These are phyloP conservation scores for Lordiphosa collinella DNA, from an alignment of 1,140 invertebrate genomes.

Conservation along the genomic window DNA sequence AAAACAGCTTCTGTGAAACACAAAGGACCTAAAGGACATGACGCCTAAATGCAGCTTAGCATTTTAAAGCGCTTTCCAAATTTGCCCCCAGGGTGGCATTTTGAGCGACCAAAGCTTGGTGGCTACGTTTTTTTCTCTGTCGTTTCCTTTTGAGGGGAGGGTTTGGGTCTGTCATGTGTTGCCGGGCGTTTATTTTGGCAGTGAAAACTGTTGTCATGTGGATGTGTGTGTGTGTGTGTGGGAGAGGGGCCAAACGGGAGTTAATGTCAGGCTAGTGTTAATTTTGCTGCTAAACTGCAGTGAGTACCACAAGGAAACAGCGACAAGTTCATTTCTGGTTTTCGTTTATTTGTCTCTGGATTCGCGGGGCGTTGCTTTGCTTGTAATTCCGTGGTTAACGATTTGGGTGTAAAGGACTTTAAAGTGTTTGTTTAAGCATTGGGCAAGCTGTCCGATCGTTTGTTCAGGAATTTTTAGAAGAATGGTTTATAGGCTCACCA, in stretches of 20 bases:
- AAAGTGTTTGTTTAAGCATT: no score
- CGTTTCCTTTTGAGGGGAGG: background rate
- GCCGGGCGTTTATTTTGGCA: conserved; percentile 56
- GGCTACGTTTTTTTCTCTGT: conserved; percentile 22
- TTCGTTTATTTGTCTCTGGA: conserved; percentile 31
- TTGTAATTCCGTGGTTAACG: background rate
- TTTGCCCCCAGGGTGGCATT: conserved; percentile 45
- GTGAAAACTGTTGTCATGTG: conserved; percentile 5
- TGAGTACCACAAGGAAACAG: conserved; percentile 4
- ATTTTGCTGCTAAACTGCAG: conserved; percentile 49
- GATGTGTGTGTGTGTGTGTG: no score
- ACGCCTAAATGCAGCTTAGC: conserved; percentile 71
- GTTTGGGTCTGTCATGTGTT: background rate
- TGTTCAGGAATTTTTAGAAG: no score
- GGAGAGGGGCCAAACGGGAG: background rate
- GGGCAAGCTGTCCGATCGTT: no score
- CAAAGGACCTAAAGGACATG: conserved; percentile 44
- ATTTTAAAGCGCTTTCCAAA: conserved; percentile 68
- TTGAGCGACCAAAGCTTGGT: conserved; percentile 33
- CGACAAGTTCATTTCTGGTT: conserved; percentile 55
- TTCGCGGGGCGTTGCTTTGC: conserved; percentile 1
- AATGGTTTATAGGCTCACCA: no score
- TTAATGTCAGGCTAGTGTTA: conserved; percentile 45
- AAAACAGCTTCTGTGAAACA: conserved; percentile 64
- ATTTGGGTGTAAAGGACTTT: background rate